phyloP scores from a whole-genome alignment of 2,113 vertebrate species.

The Epinephelus fuscoguttatus region DNA sequence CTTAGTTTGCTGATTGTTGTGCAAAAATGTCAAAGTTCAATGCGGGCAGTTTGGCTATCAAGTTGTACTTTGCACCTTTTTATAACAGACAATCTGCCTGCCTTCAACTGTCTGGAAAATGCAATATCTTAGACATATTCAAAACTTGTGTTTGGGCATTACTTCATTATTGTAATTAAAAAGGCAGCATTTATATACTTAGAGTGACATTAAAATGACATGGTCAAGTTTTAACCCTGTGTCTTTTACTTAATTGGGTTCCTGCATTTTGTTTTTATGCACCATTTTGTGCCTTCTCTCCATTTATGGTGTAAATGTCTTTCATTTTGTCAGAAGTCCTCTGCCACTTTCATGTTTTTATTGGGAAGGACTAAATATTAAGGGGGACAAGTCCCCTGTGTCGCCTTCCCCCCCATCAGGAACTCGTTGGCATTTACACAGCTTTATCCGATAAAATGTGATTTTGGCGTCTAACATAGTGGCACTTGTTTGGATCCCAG shows the following conservation, averaged over 20 bases:
- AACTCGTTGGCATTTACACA: neutral
- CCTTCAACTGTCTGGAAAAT: neutral
- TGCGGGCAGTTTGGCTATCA: neutral
- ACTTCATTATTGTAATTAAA: neutral
- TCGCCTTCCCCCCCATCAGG: no score
- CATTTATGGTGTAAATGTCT: no score
- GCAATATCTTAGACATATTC: neutral
- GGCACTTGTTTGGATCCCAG: neutral
- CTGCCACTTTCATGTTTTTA: no score
- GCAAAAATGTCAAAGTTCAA: neutral
- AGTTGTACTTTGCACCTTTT: neutral
- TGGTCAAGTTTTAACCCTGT: neutral
- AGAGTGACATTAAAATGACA: neutral
- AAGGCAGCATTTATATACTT: neutral
- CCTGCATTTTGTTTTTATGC: no score
- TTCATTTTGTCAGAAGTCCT: no score
- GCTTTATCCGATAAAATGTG: neutral
- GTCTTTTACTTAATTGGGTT: neutral
- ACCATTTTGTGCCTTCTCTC: no score
- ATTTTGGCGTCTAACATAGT: neutral
- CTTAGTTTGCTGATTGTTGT: neutral
- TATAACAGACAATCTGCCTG: neutral
- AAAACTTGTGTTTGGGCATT: no score
- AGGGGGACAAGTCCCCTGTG: no score
- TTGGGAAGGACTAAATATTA: no score